Conservation (phyloP, 2,888 invertebrate genomes). For the Oscheius sp. region DNA sequence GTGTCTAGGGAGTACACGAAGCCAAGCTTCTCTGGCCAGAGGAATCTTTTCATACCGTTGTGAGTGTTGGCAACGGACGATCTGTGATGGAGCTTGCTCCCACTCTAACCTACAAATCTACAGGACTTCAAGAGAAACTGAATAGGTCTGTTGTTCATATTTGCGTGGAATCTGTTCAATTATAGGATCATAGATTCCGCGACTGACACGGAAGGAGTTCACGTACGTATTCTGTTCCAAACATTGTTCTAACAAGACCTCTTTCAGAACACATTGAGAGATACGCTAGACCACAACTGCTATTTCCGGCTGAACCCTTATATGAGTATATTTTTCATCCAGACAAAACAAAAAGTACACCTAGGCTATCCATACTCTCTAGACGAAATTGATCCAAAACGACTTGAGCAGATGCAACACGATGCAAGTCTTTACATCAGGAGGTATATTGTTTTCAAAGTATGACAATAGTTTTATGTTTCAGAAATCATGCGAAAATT, state of each 20-base stretch:
- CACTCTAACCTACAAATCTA: conserved; percentile 47
- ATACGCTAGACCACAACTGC: conserved; percentile 78
- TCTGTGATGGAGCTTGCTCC: conserved; percentile 71
- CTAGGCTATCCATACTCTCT: conserved; percentile 84
- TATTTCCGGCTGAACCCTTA: conserved; percentile 51
- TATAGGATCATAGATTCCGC: conserved; percentile 83
- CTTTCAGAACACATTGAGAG: conserved; percentile 80
- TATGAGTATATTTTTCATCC: neutral
- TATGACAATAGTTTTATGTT: too few species aligned
- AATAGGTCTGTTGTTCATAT: neutral
- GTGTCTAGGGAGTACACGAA: conserved; percentile 82
- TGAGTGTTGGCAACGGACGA: conserved; percentile 85
- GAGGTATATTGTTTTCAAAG: conserved; percentile 72
- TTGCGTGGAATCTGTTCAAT: neutral
- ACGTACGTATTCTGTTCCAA: too few species aligned
- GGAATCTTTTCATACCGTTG: conserved; percentile 82
- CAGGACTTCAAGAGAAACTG: conserved; percentile 55
- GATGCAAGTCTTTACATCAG: conserved; percentile 86
- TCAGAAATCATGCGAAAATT: conserved; percentile 82
- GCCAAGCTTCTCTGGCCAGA: conserved; percentile 86
- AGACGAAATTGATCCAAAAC: conserved; percentile 82
- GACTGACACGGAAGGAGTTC: conserved; percentile 88
- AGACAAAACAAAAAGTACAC: conserved; percentile 85
- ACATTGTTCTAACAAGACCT: too few species aligned
- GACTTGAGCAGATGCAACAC: conserved; percentile 80